Percentiles rank a stretch among this genome's conserved stretches.
These are phyloP conservation scores for Haliaeetus leucogaster DNA, from an alignment of 2,113 vertebrate genomes.

Conservation along the genomic window DNA sequence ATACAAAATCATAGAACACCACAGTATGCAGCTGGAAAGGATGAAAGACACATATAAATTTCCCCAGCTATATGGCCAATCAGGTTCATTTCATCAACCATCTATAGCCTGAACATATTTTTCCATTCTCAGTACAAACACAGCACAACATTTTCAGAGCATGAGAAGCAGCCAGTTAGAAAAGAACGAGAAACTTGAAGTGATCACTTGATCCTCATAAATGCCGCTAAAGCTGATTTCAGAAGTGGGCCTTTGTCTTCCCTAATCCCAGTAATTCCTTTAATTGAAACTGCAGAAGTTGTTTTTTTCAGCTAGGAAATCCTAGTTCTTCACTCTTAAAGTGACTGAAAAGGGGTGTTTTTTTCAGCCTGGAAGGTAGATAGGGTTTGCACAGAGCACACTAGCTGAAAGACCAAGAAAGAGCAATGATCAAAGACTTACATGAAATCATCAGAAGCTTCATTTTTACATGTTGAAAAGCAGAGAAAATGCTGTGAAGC, in stretches of 20 bases:
- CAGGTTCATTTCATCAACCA: not conserved
- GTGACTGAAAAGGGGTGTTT: not conserved
- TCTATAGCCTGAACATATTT: not conserved
- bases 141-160: not conserved
- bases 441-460: not conserved
- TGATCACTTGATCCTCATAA: slow-evolving; percentile 47
- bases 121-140: not conserved
- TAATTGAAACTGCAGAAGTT: slow-evolving; percentile 49
- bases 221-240: slow-evolving; percentile 26
- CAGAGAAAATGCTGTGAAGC: not conserved
- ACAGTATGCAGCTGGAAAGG: not conserved
- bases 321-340: not conserved
- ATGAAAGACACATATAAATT: not conserved
- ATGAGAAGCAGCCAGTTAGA: not conserved
- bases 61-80: not conserved
- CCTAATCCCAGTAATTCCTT: slow-evolving; percentile 59
- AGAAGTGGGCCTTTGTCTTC: slow-evolving; percentile 50
- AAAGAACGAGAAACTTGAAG: slow-evolving; percentile 39
- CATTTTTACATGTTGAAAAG: not conserved
- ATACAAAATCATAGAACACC: not conserved
- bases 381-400: not conserved
- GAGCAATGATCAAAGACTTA: not conserved
- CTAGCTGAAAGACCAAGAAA: not conserved
- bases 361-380: not conserved
- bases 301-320: slow-evolving; percentile 16